Evolutionary conservation across 2,797 vertebrate species (phyloP).

Genomic region (Chloroceryle inda): DNA sequence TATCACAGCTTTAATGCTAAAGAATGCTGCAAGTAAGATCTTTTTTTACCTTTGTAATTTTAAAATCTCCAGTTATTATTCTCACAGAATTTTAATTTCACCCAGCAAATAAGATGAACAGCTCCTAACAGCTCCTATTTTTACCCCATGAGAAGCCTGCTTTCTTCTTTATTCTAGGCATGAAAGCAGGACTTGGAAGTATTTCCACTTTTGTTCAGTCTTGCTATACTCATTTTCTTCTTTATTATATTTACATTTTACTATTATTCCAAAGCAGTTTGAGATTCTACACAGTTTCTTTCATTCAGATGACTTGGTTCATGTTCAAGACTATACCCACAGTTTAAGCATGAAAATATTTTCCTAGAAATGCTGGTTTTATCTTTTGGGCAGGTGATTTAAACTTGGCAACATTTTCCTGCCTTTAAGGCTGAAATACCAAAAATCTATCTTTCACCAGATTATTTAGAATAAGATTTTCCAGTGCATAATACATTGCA

Average conservation of each 20-base stretch:
- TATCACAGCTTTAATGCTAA: neutral
- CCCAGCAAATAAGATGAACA: neutral
- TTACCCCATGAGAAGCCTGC: neutral
- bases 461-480: neutral
- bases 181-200: neutral
- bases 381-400: neutral
- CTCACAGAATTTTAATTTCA: neutral
- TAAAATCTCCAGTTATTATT: neutral
- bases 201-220: neutral
- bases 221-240: neutral
- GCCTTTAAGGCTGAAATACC: neutral
- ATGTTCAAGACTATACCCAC: neutral
- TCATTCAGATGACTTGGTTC: neutral
- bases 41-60: neutral
- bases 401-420: neutral
- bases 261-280: neutral
- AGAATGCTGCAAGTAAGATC: neutral
- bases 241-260: neutral
- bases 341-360: neutral
- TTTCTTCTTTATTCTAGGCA: neutral
- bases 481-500: neutral
- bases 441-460: neutral
- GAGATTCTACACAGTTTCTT: neutral
- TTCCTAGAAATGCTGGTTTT: neutral
- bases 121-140: neutral